phyloP scores from a whole-genome alignment of 2,113 vertebrate species.

The Harpagus bidentatus region DNA sequence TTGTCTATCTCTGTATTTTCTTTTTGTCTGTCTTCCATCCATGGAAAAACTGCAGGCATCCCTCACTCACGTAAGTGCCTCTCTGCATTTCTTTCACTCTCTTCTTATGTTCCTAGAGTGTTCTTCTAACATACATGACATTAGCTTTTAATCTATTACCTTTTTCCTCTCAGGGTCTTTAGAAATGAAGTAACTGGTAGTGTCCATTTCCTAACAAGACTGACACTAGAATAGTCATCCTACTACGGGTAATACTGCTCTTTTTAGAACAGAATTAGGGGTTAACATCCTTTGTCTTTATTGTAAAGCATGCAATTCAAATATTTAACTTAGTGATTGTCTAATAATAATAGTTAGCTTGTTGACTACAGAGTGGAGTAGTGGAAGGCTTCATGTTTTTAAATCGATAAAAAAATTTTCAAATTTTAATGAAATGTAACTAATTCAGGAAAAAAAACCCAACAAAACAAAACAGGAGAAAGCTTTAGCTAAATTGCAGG shows the following conservation, averaged over 20 bases:
- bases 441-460: not conserved
- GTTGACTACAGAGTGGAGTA: not conserved
- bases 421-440: not conserved
- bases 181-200: conserved; percentile 38
- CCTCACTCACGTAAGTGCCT: conserved; percentile 94
- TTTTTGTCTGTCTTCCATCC: conserved; percentile 83
- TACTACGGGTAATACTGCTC: not conserved
- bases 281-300: conserved; percentile 17
- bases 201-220: conserved; percentile 64
- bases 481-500: not conserved
- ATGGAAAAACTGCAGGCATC: conserved; percentile 85
- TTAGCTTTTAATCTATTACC: conserved; percentile 58
- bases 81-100: conserved; percentile 64
- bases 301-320: conserved; percentile 63
- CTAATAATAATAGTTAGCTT: not conserved
- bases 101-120: conserved; percentile 9
- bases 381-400: not conserved
- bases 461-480: not conserved
- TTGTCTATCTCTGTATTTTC: conserved; percentile 67
- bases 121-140: conserved; percentile 53
- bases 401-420: not conserved
- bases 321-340: conserved; percentile 5
- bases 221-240: conserved; percentile 59
- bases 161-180: conserved; percentile 17
- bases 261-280: conserved; percentile 30